A percentile compares a stretch with the other conserved stretches of the same genome.
phyloP scores from a whole-genome alignment of 2,797 vertebrate species.

The Microchirus variegatus region DNA sequence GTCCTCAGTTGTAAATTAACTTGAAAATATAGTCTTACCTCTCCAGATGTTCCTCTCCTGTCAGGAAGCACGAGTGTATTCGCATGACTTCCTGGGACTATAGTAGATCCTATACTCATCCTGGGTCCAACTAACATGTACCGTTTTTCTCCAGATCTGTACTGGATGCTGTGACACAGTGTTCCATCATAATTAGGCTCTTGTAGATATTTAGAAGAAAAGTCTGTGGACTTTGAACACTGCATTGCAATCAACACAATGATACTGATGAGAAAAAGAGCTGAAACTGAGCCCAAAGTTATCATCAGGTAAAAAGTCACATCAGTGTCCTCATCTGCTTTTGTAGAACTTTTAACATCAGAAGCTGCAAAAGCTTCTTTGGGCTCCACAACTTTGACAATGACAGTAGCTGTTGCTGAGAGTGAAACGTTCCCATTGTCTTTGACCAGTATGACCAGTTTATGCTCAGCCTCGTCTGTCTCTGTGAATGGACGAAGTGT shows the following conservation, averaged over 20 bases:
- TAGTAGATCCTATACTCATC: conserved; percentile 70
- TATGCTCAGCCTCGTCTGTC: conserved; percentile 56
- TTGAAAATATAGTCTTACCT: conserved; percentile 51
- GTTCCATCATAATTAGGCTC: conserved; percentile 63
- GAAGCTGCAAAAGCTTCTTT: conserved; percentile 62
- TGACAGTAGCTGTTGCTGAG: conserved; percentile 61
- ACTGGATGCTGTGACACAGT: conserved; percentile 56
- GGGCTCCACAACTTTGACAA: conserved; percentile 55
- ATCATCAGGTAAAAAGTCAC: conserved; percentile 67
- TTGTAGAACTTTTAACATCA: conserved; percentile 49
- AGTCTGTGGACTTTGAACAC: conserved; percentile 59
- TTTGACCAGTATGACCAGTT: conserved; percentile 63
- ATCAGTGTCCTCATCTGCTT: conserved; percentile 29
- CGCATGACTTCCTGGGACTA: conserved; percentile 57
- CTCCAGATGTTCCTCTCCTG: conserved; percentile 45
- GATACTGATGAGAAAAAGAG: conserved; percentile 62
- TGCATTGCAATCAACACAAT: conserved; percentile 67
- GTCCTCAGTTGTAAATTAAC: neutral
- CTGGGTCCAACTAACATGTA: conserved; percentile 77
- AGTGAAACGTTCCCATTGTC: conserved; percentile 68
- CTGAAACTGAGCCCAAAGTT: conserved; percentile 61
- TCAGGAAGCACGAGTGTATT: conserved; percentile 62
- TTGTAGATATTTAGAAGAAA: conserved; percentile 54
- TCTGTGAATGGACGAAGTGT: conserved; percentile 59
- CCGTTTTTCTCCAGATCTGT: conserved; percentile 66